phyloP scores from a whole-genome alignment of 2,113 vertebrate genomes.

The Pavo muticus region DNA sequence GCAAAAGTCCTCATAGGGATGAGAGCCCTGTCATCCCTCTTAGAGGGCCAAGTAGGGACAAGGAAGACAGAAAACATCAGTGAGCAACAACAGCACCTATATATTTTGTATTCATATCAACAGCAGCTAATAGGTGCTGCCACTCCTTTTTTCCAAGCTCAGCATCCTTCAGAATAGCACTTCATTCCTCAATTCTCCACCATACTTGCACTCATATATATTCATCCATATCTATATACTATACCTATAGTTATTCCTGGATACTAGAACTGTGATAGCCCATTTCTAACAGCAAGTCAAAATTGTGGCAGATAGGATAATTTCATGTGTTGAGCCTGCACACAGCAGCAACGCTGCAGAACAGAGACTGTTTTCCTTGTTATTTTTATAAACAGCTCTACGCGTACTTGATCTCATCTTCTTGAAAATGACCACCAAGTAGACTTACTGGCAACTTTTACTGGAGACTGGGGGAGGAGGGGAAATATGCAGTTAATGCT shows the following conservation, averaged over 20 bases:
- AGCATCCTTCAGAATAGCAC: background rate
- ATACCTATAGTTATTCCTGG: background rate
- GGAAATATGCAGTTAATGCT: background rate
- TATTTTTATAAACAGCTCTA: background rate
- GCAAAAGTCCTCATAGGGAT: background rate
- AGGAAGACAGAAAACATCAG: background rate
- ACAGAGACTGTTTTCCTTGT: background rate
- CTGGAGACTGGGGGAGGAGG: background rate
- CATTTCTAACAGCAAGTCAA: background rate
- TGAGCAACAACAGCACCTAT: background rate
- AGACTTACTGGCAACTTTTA: background rate
- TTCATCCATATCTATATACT: background rate
- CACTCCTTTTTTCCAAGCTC: background rate
- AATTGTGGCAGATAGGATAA: background rate
- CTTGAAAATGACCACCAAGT: background rate
- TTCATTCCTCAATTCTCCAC: background rate
- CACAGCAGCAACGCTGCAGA: background rate
- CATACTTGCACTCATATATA: background rate
- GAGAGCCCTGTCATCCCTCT: background rate
- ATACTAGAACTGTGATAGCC: background rate
- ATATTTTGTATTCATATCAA: background rate
- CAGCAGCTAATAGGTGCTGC: background rate
- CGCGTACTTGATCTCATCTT: background rate
- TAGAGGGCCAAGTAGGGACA: background rate
- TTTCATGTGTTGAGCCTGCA: background rate